Conservation (phyloP, 2,113 vertebrate species). For the Percopsis transmontana region DNA sequence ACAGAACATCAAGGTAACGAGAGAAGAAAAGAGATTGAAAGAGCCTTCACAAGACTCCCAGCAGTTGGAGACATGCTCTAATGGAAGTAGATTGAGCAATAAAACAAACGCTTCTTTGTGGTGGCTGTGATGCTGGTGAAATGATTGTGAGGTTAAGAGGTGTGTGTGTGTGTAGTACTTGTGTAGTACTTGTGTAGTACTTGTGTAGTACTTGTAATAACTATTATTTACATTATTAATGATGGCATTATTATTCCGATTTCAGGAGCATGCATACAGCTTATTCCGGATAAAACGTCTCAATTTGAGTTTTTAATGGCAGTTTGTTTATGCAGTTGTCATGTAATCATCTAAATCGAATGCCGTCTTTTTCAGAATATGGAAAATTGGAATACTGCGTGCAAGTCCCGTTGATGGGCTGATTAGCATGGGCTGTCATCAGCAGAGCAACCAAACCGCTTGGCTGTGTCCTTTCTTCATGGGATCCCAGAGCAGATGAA, state of each 20-base stretch:
- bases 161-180: neutral
- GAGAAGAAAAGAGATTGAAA: conserved; percentile 52
- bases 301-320: too few relatives aligned
- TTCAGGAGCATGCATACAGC: too few relatives aligned
- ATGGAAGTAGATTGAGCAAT: conserved; percentile 48
- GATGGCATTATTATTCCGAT: too few relatives aligned
- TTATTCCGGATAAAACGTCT: too few relatives aligned
- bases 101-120: conserved; percentile 26
- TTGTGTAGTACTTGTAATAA: conserved; percentile 9
- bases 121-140: neutral
- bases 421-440: neutral
- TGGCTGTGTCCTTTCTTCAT: neutral
- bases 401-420: too few relatives aligned
- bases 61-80: conserved; percentile 21
- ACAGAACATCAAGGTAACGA: conserved; percentile 38
- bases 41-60: conserved; percentile 62
- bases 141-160: neutral
- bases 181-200: conserved; percentile 13
- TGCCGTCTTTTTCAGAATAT: too few relatives aligned
- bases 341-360: too few relatives aligned
- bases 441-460: neutral
- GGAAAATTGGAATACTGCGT: too few relatives aligned
- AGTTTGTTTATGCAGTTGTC: too few relatives aligned
- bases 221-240: too few relatives aligned
- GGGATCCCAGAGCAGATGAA: conserved; percentile 35